Base-by-base conservation (phyloP, 2,113 vertebrate genomes). In the Perca schrenkii region DNA sequence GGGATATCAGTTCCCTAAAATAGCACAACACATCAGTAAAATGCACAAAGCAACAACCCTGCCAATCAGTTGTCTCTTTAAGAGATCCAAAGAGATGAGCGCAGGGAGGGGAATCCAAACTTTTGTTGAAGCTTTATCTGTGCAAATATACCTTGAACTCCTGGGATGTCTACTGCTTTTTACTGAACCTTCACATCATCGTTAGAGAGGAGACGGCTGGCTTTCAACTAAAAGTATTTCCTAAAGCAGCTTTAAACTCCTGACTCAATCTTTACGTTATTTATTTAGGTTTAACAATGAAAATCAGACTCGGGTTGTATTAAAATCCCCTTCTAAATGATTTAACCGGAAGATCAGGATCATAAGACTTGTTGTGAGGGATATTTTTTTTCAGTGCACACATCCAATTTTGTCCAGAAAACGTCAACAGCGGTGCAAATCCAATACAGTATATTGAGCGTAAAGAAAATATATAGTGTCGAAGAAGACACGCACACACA, bases 261-360 rank as follows among this genome's bases (percentile, higher is more conserved):
- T 67, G 28, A 50, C 46, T 40, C 46, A 62, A 34, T 34, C 34
- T 34, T 6, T 34, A 6, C 6, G 34, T 34, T 6, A 34, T 34
- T 34, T 34, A 34, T 34, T 34, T 34, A 34, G 34, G 34, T 34
- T 34, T 34, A 34, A 7, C 10, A 34, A 2, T 62, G 25, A 28
- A 53, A 77, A 47, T 25, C 31, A 72, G 8, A 31, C 22, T 5
- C 4, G 22, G 16, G 21, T 36, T 52, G 43, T 2, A 1, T 46
- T 17, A 49, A 49, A 61, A 0, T 53, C 68, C n/a, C 58, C 31
- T 10, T 72, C 40, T 57, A 22, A 46, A 54, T 61, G 8, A 58
- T 28, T 74, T 5, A 49, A 69, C n/a, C 31, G 60, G 21, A 57
- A 16, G 53, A 64, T 53, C 13, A 31, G 58, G 21, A 72, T 78